Conservation (phyloP, 1,140 invertebrate genomes). For the Hestina assimilis region DNA sequence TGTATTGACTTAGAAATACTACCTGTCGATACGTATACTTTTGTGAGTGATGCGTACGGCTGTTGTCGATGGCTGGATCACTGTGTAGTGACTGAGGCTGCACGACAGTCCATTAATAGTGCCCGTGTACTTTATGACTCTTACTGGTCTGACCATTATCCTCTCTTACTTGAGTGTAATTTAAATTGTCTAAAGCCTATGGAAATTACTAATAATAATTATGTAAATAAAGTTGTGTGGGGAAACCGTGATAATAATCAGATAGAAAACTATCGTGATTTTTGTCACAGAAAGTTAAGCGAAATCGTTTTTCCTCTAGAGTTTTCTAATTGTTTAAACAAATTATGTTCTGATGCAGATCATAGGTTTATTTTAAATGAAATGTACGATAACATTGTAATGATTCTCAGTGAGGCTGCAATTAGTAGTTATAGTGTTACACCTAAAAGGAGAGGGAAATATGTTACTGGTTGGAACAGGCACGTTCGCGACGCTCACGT, state of each 20-base stretch:
- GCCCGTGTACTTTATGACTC: not conserved
- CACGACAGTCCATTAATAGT: too few relatives aligned
- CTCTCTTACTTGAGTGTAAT: not conserved
- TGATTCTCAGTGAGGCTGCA: not conserved
- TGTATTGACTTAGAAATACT: too few relatives aligned
- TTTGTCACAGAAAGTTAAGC: not conserved
- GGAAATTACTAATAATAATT: not conserved
- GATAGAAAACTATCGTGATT: not conserved
- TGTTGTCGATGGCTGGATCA: too few relatives aligned
- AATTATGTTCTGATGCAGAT: not conserved
- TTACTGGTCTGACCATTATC: conserved; percentile 2
- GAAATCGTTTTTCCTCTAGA: not conserved
- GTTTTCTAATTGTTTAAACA: not conserved
- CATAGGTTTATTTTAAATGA: not conserved
- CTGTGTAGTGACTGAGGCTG: too few relatives aligned
- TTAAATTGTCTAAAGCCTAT: not conserved
- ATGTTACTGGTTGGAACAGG: conserved; percentile 5
- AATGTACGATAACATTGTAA: not conserved
- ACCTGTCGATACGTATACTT: too few relatives aligned
- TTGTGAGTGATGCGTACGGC: too few relatives aligned
- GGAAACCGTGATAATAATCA: not conserved
- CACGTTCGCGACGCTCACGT: not conserved
- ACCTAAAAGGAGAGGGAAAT: not conserved
- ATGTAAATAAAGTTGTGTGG: not conserved
- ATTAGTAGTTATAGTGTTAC: not conserved